Percentiles rank a stretch among this genome's conserved stretches.
Conservation (phyloP, 2,888 invertebrate species). For the Troides oblongomaculatus region DNA sequence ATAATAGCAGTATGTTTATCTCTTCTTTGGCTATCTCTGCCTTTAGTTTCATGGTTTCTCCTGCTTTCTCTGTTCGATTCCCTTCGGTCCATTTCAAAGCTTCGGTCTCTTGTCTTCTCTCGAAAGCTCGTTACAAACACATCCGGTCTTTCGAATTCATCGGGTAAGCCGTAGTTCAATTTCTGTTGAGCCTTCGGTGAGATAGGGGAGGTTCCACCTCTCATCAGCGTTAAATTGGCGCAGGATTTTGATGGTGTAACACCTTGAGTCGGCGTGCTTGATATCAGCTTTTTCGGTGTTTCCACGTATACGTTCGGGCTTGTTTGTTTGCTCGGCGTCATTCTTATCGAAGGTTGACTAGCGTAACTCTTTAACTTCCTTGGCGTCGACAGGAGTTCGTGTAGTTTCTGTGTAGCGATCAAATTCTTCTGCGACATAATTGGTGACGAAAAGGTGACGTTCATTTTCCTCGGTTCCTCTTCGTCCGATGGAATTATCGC, state of each 20-base stretch:
- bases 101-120: conserved; percentile 60
- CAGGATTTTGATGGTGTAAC: conserved; percentile 74
- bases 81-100: conserved; percentile 55
- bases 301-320: conserved; percentile 48
- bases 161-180: conserved; percentile 71
- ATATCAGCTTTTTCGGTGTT: conserved; percentile 57
- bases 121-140: conserved; percentile 70
- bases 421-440: conserved; percentile 81
- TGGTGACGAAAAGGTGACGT: conserved; percentile 65
- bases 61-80: conserved; percentile 60
- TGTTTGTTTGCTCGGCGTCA: conserved; percentile 60
- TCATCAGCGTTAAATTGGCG: conserved; percentile 60
- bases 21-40: conserved; percentile 46
- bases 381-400: conserved; percentile 87
- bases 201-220: conserved; percentile 59
- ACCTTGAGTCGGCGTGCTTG: conserved; percentile 67
- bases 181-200: conserved; percentile 80
- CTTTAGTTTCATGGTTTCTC: conserved; percentile 53
- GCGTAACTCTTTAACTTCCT: conserved; percentile 79
- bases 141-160: conserved; percentile 59
- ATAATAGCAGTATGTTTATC: conserved; percentile 75
- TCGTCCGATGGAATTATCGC: conserved; percentile 81
- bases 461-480: conserved; percentile 66
- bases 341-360: conserved; percentile 75
- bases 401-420: conserved; percentile 87